Evolutionary conservation across 2,113 vertebrate genomes (phyloP).

Genomic region (Lagenorhynchus albirostris): DNA sequence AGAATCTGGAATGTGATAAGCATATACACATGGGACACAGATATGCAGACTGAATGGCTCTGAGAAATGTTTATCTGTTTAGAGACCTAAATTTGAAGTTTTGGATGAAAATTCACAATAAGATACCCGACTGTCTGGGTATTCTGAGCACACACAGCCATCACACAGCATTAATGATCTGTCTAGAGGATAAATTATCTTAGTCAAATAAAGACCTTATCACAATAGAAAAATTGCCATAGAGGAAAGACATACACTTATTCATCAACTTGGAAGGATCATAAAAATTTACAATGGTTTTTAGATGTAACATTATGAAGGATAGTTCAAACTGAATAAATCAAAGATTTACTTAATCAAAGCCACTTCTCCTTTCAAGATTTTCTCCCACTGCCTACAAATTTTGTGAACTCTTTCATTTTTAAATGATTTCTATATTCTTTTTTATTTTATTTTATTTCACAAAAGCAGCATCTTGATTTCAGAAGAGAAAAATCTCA

Average conservation of each 20-base stretch:
- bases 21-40: background rate
- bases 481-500: slow-evolving; percentile 23
- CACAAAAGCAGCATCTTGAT: background rate
- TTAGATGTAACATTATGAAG: background rate
- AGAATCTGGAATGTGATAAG: background rate
- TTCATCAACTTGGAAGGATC: slow-evolving; percentile 15
- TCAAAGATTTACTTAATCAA: background rate
- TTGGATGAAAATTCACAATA: background rate
- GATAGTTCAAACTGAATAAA: background rate
- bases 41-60: background rate
- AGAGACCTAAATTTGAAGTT: background rate
- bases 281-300: background rate
- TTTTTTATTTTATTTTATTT: background rate
- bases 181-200: slow-evolving; percentile 47
- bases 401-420: background rate
- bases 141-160: background rate
- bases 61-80: slow-evolving; percentile 24
- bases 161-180: background rate
- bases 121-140: background rate
- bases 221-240: background rate
- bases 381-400: background rate
- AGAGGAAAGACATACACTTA: background rate
- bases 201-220: slow-evolving; percentile 16
- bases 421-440: background rate
- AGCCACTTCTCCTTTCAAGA: background rate